phyloP scores from a whole-genome alignment of 92 coral and sea anemone species.

The Plumapathes pennacea region DNA sequence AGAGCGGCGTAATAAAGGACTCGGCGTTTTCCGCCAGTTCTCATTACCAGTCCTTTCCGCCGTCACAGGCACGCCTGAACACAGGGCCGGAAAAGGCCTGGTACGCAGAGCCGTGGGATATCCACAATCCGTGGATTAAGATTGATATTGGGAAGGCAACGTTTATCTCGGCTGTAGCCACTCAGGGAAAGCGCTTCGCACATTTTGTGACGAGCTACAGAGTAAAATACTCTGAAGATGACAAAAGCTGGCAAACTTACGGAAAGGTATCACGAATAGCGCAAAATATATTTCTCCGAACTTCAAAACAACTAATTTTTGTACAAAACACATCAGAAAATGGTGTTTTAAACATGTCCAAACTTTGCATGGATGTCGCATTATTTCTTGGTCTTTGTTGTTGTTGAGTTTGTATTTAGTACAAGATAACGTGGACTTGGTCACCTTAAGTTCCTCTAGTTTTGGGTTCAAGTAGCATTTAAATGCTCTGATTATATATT shows the following conservation, averaged over 20 bases:
- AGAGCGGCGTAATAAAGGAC: slow-evolving; percentile 1
- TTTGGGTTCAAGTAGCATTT: no score
- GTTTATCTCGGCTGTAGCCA: slow-evolving; percentile 10
- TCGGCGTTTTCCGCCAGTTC: slow-evolving; percentile 4
- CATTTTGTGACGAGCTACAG: slow-evolving; percentile 7
- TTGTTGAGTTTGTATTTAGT: no score
- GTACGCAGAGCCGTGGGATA: slow-evolving; percentile 8
- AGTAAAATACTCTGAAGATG: slow-evolving; percentile 7
- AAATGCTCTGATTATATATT: no score
- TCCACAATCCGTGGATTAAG: slow-evolving; percentile 5
- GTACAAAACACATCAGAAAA: no score
- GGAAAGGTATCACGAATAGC: no score
- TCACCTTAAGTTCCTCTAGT: no score
- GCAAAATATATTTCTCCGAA: no score
- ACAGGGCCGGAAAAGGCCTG: neutral
- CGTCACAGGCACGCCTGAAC: slow-evolving; percentile 3
- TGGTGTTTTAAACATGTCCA: no score
- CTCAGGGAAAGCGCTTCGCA: slow-evolving; percentile 15
- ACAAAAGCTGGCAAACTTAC: neutral
- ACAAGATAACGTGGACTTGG: no score
- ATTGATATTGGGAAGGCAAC: slow-evolving; percentile 11
- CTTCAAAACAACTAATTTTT: no score
- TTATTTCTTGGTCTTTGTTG: no score
- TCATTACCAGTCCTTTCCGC: neutral
- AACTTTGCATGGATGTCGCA: no score